Base-by-base conservation (phyloP, 30 jellyfish, hydroid and myxozoan genomes). In the Hydra vulgaris region DNA sequence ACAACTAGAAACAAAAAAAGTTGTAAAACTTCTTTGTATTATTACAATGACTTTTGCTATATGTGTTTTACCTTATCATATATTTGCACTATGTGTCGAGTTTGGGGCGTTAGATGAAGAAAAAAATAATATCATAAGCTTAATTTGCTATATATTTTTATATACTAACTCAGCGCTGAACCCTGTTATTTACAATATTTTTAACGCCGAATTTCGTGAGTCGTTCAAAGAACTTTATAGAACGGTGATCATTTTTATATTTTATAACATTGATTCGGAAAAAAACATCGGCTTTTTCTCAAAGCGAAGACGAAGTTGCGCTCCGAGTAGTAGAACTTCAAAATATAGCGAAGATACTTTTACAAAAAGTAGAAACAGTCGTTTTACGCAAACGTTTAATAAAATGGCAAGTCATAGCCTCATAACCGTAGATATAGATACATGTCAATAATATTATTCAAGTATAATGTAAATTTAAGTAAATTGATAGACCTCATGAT, bases 21-120 rank as follows among this genome's bases (percentile, higher is more conserved):
- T 92, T 67, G 89, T 92, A 5, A 83, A 86, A 25, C 84, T 87
- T 89, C 81, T 92, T 22, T 79, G 87, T 75, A 80, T 92, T 17
- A 92, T 92, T 7, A 92, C 98, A 7, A 84, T 87, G 7, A 87
- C 98, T 23, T 92, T 92, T 72, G 96, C 96, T 21, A 53, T 82
- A 71, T 92, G 96, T 66, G 89, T 92, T n/a, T 76, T 92, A 67
- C 98, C 98, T 21, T 85, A 86, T 66, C 96, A 92, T 61, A 88
- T 92, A 0, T 84, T 92, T 7, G 94, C 89, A 25, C 77, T 92
- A 15, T 72, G 80, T 25, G 40, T 26, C 4, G 90, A 92, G 85
- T 86, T 86, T 40, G 80, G 87, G 23, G 84, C 81, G 74, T n/a
- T 61, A 17, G 26, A 83, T 4, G 86, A 78, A 25, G 84, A 87